phyloP scores from a whole-genome alignment of 2,113 vertebrate species.

The Protomyctophum bolini region DNA sequence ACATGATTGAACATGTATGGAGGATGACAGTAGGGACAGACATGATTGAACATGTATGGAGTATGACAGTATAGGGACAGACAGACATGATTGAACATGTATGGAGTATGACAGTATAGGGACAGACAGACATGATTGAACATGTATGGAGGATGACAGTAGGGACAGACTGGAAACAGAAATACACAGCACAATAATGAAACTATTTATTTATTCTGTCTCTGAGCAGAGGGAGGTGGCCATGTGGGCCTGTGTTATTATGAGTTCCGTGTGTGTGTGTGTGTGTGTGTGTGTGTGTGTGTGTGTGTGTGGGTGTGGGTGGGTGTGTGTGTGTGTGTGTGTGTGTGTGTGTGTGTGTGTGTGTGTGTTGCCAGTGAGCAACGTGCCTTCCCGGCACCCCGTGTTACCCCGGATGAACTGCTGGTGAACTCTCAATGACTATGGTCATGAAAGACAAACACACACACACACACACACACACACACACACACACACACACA shows the following conservation, averaged over 20 bases:
- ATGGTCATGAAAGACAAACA: slow-evolving; percentile 30
- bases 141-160: not conserved
- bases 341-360: too few species aligned
- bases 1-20: too few species aligned
- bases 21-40: too few species aligned
- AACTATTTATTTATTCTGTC: not conserved
- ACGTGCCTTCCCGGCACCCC: slow-evolving; percentile 4
- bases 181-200: not conserved
- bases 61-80: too few species aligned
- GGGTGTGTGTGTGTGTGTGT: too few species aligned
- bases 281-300: not conserved
- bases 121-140: too few species aligned
- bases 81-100: too few species aligned
- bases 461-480: slow-evolving; percentile 17
- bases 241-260: not conserved
- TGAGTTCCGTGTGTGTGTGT: not conserved
- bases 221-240: not conserved
- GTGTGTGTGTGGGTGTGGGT: too few species aligned
- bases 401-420: slow-evolving; percentile 37
- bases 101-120: too few species aligned
- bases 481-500: slow-evolving; percentile 10
- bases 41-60: too few species aligned
- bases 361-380: not conserved
- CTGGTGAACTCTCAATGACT: slow-evolving; percentile 45
- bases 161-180: not conserved